phyloP scores from a whole-genome alignment of 2,888 invertebrate species.

The Galeruca laticollis region DNA sequence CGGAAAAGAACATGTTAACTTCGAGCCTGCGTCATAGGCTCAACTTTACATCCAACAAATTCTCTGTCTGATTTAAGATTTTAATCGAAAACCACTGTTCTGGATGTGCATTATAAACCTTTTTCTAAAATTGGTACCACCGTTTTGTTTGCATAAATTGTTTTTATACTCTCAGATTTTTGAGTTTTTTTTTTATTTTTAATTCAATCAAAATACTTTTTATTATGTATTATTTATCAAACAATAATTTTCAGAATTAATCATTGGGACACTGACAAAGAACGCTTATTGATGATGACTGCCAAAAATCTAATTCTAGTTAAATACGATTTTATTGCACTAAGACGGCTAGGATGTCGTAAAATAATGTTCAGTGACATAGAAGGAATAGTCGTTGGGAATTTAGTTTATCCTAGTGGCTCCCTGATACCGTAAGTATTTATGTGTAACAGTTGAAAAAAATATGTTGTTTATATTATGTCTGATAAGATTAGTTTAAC shows the following conservation, averaged over 20 bases:
- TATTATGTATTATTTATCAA: not conserved
- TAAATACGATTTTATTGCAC: conserved; percentile 88
- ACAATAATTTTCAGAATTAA: conserved; percentile 76
- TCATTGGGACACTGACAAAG: conserved; percentile 89
- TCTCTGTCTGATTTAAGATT: no score
- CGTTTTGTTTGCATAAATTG: no score
- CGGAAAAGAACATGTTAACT: no score
- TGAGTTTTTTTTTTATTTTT: no score
- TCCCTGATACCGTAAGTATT: conserved; percentile 87
- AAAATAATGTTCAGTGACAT: conserved; percentile 77
- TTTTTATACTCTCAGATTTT: no score
- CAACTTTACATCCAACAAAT: no score
- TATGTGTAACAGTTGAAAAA: not conserved
- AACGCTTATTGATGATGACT: conserved; percentile 81
- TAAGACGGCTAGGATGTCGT: conserved; percentile 78
- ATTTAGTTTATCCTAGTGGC: conserved; percentile 83
- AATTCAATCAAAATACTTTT: no score
- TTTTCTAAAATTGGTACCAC: no score
- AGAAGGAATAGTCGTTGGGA: conserved; percentile 80
- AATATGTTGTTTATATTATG: conserved; percentile 1
- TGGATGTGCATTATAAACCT: no score
- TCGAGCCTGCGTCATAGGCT: no score
- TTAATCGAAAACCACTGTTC: no score
- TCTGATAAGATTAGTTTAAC: conserved; percentile 10
- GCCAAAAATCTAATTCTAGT: conserved; percentile 79